These are phyloP conservation scores for Halcyon senegalensis DNA, from an alignment of 2,113 vertebrate species.

Conservation along the genomic window DNA sequence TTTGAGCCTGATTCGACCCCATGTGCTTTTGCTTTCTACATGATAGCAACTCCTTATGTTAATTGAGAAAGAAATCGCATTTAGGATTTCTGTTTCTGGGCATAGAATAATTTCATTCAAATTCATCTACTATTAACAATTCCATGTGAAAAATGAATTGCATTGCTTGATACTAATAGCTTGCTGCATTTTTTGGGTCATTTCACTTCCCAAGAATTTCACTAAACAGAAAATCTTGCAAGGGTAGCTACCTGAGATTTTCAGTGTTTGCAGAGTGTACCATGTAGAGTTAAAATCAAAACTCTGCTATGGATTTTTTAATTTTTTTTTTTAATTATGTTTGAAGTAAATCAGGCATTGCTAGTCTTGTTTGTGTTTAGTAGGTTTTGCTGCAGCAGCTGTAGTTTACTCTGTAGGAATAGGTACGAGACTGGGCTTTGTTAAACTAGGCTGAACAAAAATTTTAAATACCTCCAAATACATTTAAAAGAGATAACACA, in stretches of 20 bases:
- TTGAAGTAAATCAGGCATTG: neutral
- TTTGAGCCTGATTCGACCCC: accelerated
- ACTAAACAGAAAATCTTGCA: neutral
- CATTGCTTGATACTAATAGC: neutral
- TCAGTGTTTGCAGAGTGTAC: neutral
- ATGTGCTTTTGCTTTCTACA: neutral
- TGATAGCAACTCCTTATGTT: neutral
- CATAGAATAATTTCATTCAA: neutral
- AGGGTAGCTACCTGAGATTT: neutral
- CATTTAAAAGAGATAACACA: neutral
- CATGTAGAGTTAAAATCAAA: neutral
- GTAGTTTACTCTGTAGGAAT: neutral
- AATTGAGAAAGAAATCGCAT: neutral
- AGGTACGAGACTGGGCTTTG: neutral
- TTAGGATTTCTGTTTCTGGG: neutral
- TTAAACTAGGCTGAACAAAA: neutral
- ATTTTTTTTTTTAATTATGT: neutral
- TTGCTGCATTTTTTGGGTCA: neutral
- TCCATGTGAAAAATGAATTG: neutral
- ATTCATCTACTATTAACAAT: neutral
- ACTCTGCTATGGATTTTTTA: neutral
- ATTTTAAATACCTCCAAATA: neutral
- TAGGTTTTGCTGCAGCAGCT: neutral
- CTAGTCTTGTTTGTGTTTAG: neutral
- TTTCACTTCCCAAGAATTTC: neutral